These are phyloP conservation scores for Brienomyrus longianalis DNA, from an alignment of 2,113 vertebrate genomes.

Conservation along the genomic window DNA sequence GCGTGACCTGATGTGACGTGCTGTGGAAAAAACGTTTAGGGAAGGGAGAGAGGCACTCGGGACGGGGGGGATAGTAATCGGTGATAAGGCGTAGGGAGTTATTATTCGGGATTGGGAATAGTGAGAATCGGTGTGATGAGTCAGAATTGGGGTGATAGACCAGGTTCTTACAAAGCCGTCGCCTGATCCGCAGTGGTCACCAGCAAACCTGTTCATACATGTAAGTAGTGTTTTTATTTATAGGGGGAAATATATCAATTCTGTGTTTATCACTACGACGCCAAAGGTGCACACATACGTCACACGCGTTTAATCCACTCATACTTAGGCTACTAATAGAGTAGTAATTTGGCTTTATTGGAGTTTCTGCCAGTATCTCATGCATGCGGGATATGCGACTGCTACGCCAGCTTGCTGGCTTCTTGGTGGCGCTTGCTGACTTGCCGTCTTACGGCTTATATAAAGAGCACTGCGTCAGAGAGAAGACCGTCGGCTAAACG, in stretches of 20 bases:
- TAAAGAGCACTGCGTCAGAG: conserved; percentile 68
- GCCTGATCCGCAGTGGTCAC: background rate
- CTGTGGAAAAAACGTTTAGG: conserved; percentile 61
- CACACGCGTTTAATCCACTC: background rate
- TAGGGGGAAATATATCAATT: background rate
- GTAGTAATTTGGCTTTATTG: too few species aligned
- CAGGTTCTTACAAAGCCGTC: background rate
- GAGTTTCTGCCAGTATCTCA: background rate
- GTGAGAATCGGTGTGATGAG: conserved; percentile 30
- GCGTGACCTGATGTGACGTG: conserved; percentile 48
- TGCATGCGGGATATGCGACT: background rate
- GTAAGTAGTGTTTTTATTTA: conserved; percentile 8
- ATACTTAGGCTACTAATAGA: background rate
- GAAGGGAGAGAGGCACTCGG: background rate
- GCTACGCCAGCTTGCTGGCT: background rate
- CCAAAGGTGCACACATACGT: background rate
- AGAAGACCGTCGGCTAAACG: conserved; percentile 32
- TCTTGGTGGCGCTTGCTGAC: background rate
- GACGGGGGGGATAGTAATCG: background rate
- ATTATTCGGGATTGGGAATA: conserved; percentile 39
- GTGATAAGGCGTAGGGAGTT: background rate
- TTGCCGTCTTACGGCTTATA: conserved; percentile 29
- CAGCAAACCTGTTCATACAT: background rate
- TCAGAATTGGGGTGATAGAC: conserved; percentile 23
- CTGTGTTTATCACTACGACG: background rate